Percentiles rank a stretch among this genome's conserved stretches.
phyloP scores from a whole-genome alignment of 92 coral and sea anemone species.

The Phymanthus crucifer region DNA sequence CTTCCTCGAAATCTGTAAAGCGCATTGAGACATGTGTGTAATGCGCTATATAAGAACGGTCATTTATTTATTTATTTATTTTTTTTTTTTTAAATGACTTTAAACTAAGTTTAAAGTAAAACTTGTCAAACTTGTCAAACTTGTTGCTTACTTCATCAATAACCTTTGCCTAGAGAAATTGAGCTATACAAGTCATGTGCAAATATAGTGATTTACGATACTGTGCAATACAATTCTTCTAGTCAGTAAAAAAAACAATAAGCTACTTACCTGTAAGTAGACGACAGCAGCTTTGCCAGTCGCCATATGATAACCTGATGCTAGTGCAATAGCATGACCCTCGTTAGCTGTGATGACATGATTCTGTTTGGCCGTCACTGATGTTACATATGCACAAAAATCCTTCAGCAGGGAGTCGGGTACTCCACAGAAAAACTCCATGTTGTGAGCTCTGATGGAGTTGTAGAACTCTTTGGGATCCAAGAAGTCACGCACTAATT shows the following conservation, averaged over 20 bases:
- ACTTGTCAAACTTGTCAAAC: no score
- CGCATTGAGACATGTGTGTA: no score
- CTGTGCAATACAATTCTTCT: no score
- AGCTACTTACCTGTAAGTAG: constrained; percentile 47
- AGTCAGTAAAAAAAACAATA: not conserved
- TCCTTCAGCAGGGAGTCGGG: constrained; percentile 97
- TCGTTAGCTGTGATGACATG: constrained; percentile 94
- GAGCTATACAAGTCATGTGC: not conserved
- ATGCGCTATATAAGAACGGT: no score
- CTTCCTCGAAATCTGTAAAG: no score
- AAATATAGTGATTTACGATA: no score
- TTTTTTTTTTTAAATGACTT: no score
- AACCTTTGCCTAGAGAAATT: no score
- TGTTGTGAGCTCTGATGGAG: constrained; percentile 76
- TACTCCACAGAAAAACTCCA: constrained; percentile 99
- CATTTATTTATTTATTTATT: no score
- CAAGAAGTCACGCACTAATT: constrained; percentile 93
- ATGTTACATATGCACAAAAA: constrained; percentile 96
- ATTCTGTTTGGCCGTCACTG: constrained; percentile 66
- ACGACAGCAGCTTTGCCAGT: constrained; percentile 94
- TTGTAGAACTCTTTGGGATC: constrained; percentile 94
- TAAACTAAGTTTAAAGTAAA: no score
- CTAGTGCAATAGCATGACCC: constrained; percentile 91
- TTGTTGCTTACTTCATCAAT: no score
- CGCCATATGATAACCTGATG: constrained; percentile 97